A percentile compares a stretch with the other conserved stretches of the same genome.
These are phyloP conservation scores for Cepaea hortensis DNA, from an alignment of 2,888 invertebrate species.

Conservation along the genomic window DNA sequence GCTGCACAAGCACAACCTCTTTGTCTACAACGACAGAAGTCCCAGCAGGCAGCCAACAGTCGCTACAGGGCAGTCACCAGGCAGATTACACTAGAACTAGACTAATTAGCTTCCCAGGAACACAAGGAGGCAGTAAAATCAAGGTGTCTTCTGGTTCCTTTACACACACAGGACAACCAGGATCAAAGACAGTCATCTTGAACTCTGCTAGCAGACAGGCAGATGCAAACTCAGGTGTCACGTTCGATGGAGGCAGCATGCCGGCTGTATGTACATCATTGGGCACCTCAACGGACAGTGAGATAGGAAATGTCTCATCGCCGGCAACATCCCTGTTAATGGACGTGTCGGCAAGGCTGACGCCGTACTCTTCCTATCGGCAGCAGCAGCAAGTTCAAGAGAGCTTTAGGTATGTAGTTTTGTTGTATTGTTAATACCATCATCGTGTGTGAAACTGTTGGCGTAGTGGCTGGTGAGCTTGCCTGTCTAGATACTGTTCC, in stretches of 20 bases:
- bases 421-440: neutral
- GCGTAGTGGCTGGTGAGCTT: too few relatives aligned
- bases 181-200: neutral
- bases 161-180: neutral
- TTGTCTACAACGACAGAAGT: conserved; percentile 3
- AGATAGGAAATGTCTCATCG: neutral
- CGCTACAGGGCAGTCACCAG: neutral
- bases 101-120: conserved; percentile 32
- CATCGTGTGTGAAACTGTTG: too few relatives aligned
- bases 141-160: conserved; percentile 34
- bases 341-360: conserved; percentile 21
- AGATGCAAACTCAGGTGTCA: neutral
- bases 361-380: neutral
- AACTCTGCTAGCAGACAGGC: neutral
- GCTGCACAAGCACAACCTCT: conserved; percentile 4
- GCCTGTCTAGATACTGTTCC: too few relatives aligned
- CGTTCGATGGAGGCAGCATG: conserved; percentile 2
- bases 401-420: conserved; percentile 37
- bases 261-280: neutral
- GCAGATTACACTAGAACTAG: neutral
- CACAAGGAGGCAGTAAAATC: conserved; percentile 20
- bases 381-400: conserved; percentile 37
- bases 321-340: conserved; percentile 34
- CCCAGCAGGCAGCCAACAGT: neutral
- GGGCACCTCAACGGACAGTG: neutral